Conservation (phyloP, 2,888 invertebrate genomes). For the Orthosia cruda region DNA sequence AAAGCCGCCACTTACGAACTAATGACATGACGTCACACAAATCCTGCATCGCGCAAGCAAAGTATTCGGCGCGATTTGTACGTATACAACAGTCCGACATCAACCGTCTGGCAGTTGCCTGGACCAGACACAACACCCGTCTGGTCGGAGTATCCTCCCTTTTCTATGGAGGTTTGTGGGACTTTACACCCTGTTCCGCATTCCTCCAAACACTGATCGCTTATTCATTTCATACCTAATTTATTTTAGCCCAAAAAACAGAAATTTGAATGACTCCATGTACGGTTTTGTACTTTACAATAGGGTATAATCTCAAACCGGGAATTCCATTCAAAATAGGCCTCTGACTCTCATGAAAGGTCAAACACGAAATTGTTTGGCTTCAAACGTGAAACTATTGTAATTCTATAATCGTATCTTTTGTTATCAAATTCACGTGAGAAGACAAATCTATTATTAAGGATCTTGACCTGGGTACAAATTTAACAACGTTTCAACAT, state of each 20-base stretch:
- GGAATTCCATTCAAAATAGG: not conserved
- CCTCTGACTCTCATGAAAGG: not conserved
- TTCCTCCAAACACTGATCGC: no score
- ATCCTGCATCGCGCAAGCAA: no score
- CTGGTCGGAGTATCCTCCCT: no score
- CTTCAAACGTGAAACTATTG: conserved; percentile 13
- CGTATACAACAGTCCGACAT: no score
- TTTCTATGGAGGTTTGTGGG: no score
- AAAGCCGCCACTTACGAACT: no score
- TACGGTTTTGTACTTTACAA: not conserved
- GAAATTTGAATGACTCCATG: not conserved
- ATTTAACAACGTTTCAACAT: conserved; percentile 20
- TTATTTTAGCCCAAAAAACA: not conserved
- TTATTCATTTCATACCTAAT: no score
- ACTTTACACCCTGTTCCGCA: no score
- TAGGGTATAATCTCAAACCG: not conserved
- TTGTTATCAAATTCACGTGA: conserved; percentile 15
- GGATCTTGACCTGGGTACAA: conserved; percentile 34
- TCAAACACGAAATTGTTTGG: conserved; percentile 6
- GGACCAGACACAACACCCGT: no score
- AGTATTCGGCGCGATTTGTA: no score
- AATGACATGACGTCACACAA: no score
- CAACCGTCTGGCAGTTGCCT: no score
- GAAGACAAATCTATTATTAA: conserved; percentile 24
- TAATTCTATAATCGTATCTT: conserved; percentile 24